Percentiles rank a stretch among this genome's conserved stretches.
These are phyloP conservation scores for Drosophila fuyamai DNA, from an alignment of 1,140 invertebrate species.

Conservation along the genomic window DNA sequence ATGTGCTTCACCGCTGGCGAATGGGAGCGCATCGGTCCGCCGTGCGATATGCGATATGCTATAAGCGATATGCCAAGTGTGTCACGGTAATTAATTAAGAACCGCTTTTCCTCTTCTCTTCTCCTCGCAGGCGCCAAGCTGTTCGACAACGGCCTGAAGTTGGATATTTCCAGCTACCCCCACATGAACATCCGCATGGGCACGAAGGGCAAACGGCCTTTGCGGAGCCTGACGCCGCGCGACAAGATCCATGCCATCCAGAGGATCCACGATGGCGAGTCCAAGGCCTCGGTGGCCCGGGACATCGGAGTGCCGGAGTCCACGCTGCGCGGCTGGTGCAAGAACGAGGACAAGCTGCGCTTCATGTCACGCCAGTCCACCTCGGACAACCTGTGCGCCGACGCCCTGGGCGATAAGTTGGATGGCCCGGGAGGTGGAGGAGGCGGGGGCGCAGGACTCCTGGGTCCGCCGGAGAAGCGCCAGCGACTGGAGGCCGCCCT, in stretches of 20 bases:
- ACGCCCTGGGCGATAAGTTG: slow-evolving; percentile 73
- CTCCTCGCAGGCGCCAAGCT: slow-evolving; percentile 75
- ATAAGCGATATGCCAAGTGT: slow-evolving; percentile 34
- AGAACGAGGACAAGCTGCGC: slow-evolving; percentile 91
- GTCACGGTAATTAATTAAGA: slow-evolving; percentile 41
- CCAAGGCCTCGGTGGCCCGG: slow-evolving; percentile 92
- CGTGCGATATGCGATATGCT: slow-evolving; percentile 24
- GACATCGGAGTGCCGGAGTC: slow-evolving; percentile 93
- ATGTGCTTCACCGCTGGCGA: slow-evolving; percentile 31
- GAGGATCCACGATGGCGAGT: slow-evolving; percentile 92
- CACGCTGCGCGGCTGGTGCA: slow-evolving; percentile 93
- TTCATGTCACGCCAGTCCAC: slow-evolving; percentile 89
- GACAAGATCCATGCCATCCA: slow-evolving; percentile 92
- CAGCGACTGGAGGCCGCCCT: slow-evolving; percentile 83
- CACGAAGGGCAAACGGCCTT: slow-evolving; percentile 88
- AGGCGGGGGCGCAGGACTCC: slow-evolving; percentile 65
- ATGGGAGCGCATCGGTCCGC: slow-evolving; percentile 42
- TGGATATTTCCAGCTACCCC: slow-evolving; percentile 84
- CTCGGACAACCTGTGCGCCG: slow-evolving; percentile 85
- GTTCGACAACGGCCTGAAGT: slow-evolving; percentile 84
- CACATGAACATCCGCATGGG: slow-evolving; percentile 84
- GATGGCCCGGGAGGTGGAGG: slow-evolving; percentile 72
- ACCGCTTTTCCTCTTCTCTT: slow-evolving; percentile 19
- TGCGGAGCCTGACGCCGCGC: slow-evolving; percentile 89
- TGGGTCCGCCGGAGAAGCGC: slow-evolving; percentile 86